Evolutionary conservation across 2,797 vertebrate genomes (phyloP).

Genomic region (Passerculus sandwichensis): DNA sequence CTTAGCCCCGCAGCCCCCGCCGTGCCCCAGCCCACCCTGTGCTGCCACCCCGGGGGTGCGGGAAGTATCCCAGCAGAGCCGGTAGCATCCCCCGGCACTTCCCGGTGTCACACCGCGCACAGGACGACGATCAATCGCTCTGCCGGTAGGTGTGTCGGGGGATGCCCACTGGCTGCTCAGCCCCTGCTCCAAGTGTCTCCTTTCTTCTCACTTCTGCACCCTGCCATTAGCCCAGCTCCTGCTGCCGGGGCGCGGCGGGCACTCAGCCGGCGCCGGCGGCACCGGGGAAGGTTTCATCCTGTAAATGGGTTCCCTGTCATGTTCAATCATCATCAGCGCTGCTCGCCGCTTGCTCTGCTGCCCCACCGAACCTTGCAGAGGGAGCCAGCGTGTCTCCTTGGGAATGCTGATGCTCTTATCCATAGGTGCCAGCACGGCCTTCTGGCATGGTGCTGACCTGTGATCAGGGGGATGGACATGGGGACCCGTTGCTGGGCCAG

Average conservation of each 20-base stretch:
- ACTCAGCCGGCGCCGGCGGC: slow-evolving; percentile 12
- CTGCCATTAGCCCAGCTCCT: background rate
- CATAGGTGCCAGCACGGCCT: background rate
- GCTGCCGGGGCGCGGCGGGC: background rate
- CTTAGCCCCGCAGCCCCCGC: background rate
- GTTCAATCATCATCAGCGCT: slow-evolving; percentile 43
- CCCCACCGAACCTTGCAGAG: background rate
- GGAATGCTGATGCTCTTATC: background rate
- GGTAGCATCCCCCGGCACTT: background rate
- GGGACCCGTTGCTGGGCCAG: rapidly evolving
- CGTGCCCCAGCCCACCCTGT: background rate
- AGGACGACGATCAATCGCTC: background rate
- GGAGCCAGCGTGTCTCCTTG: rapidly evolving
- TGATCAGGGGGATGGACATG: too few species aligned
- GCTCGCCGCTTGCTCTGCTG: background rate
- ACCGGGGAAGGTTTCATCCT: slow-evolving; percentile 4
- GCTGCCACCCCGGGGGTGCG: background rate
- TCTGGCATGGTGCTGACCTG: background rate
- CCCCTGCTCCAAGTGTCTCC: background rate
- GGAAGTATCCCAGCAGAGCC: background rate
- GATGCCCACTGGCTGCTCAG: background rate
- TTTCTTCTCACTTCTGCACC: background rate
- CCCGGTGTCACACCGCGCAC: background rate
- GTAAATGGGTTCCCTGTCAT: slow-evolving; percentile 62
- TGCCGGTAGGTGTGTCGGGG: background rate